Conservation (phyloP, 2,797 vertebrate genomes). For the Coendou prehensilis region DNA sequence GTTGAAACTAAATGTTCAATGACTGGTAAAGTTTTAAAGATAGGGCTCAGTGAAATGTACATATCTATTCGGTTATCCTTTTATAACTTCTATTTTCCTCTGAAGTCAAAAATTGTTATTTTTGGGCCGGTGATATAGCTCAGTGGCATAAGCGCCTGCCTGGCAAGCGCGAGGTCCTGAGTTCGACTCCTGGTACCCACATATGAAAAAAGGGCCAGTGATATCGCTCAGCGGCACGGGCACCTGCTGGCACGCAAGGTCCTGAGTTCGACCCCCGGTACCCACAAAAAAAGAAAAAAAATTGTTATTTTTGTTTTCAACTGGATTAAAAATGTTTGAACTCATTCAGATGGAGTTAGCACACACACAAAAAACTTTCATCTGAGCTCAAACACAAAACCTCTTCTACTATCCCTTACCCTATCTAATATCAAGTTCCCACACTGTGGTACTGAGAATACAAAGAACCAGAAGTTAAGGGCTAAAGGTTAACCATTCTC, state of each 20-base stretch:
- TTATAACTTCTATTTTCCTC: neutral
- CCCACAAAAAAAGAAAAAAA: neutral
- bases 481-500: neutral
- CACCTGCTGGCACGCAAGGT: no score
- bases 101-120: neutral
- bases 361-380: conserved; percentile 43
- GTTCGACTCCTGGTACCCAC: no score
- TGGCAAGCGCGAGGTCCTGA: no score
- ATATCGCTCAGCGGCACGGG: no score
- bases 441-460: neutral
- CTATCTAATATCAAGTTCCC: neutral
- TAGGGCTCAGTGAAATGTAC: neutral
- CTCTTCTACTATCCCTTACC: neutral
- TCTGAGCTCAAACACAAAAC: conserved; percentile 10
- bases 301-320: conserved; percentile 17
- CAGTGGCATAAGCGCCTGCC: no score
- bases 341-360: neutral
- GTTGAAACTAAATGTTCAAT: neutral
- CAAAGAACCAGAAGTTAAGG: neutral
- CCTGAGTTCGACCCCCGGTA: no score
- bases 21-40: conserved; percentile 20
- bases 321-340: neutral
- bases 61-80: neutral
- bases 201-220: no score
- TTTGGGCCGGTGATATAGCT: neutral